A percentile compares a stretch with the other conserved stretches of the same genome.
These are phyloP conservation scores for Pheosia gnoma DNA, from an alignment of 2,888 invertebrate genomes.

Conservation along the genomic window DNA sequence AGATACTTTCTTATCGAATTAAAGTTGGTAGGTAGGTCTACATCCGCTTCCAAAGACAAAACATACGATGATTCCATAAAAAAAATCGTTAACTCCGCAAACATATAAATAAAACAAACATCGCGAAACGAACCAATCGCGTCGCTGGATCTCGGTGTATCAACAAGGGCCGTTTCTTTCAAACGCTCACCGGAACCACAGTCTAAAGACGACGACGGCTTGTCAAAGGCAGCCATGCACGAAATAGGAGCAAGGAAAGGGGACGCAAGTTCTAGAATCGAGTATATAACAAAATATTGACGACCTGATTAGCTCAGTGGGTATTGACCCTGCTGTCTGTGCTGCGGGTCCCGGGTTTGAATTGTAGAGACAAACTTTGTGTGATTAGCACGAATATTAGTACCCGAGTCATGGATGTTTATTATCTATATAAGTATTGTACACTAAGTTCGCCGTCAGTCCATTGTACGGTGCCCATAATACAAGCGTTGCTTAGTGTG, in stretches of 20 bases:
- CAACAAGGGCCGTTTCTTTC: constrained; percentile 30
- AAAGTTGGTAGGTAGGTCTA: not conserved
- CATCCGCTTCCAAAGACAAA: not conserved
- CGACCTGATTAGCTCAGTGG: too few species aligned
- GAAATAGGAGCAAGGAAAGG: constrained; percentile 6
- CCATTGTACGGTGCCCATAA: too few species aligned
- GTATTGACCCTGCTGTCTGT: too few species aligned
- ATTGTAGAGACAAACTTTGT: too few species aligned
- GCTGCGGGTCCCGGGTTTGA: too few species aligned
- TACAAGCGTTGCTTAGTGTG: too few species aligned
- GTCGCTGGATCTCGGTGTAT: constrained; percentile 20
- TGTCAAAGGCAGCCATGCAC: constrained; percentile 3
- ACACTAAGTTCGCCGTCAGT: too few species aligned
- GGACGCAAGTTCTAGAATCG: constrained; percentile 17
- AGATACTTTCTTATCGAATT: not conserved
- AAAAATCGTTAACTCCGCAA: constrained; percentile 1
- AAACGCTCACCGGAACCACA: constrained; percentile 17
- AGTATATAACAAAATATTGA: too few species aligned
- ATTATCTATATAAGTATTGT: too few species aligned
- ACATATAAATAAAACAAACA: constrained; percentile 20
- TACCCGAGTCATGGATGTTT: too few species aligned
- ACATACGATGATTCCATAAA: not conserved
- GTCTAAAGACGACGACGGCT: constrained; percentile 17
- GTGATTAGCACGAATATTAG: too few species aligned
- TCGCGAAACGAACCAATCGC: constrained; percentile 18